phyloP scores from a whole-genome alignment of 2,888 invertebrate species.

The Hoplodrina blanda region DNA sequence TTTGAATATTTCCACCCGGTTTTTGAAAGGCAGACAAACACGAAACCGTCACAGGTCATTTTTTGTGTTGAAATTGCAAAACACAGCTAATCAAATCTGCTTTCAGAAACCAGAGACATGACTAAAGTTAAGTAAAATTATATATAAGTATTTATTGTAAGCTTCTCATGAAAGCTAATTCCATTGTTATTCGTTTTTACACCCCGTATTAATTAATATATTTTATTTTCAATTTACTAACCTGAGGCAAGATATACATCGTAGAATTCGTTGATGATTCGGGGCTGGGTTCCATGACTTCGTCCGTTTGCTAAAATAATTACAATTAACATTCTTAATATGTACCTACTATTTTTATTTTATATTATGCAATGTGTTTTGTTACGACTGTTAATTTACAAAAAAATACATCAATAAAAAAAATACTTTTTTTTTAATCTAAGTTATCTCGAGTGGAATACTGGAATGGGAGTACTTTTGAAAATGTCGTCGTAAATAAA shows the following conservation, averaged over 20 bases:
- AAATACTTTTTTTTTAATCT: not conserved
- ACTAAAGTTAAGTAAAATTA: too few species aligned
- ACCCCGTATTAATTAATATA: too few species aligned
- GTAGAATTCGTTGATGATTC: slow-evolving; percentile 13
- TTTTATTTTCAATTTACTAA: slow-evolving; percentile 27
- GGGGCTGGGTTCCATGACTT: slow-evolving; percentile 29
- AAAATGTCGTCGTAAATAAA: slow-evolving; percentile 8
- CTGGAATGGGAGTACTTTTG: not conserved
- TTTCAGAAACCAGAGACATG: too few species aligned
- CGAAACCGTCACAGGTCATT: too few species aligned
- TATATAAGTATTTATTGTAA: too few species aligned
- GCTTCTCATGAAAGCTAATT: too few species aligned
- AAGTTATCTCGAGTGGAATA: slow-evolving; percentile 12
- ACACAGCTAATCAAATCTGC: too few species aligned
- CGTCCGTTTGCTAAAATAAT: slow-evolving; percentile 44
- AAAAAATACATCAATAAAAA: not conserved
- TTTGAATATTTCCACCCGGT: too few species aligned
- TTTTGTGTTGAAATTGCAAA: too few species aligned
- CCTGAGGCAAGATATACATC: slow-evolving; percentile 50
- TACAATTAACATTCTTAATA: not conserved
- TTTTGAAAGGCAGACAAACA: too few species aligned
- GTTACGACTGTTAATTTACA: not conserved
- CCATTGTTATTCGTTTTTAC: too few species aligned
- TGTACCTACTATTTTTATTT: not conserved
- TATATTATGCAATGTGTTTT: not conserved